phyloP scores from a whole-genome alignment of 1,140 invertebrate species.

The Drosophila busckii region DNA sequence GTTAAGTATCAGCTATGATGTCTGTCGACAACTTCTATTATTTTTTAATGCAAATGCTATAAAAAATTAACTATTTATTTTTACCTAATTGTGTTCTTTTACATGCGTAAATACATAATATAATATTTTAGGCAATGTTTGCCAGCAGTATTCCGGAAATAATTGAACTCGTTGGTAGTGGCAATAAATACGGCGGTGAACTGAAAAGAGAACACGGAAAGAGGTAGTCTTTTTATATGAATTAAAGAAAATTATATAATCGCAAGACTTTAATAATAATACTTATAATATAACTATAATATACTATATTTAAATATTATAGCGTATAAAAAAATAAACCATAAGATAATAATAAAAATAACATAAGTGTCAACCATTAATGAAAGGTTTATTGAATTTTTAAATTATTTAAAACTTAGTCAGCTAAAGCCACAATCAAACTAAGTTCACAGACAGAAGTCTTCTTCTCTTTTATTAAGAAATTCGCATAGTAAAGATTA shows the following conservation, averaged over 20 bases:
- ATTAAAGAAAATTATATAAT: conserved; percentile 41
- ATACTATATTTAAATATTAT: no score
- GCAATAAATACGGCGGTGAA: conserved; percentile 98
- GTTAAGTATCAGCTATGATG: no score
- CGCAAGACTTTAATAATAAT: conserved; percentile 53
- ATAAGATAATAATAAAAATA: no score
- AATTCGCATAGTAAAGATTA: no score
- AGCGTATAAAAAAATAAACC: conserved; percentile 28
- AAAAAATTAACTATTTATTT: conserved; percentile 49
- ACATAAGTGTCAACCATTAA: no score
- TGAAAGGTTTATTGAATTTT: no score
- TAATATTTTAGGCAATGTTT: conserved; percentile 93
- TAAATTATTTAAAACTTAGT: no score
- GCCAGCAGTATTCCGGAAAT: conserved; percentile 99
- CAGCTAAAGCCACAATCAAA: no score
- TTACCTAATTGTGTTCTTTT: conserved; percentile 39
- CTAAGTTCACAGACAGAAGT: no score
- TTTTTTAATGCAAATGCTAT: no score
- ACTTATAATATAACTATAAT: conserved; percentile 43
- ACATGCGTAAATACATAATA: conserved; percentile 56
- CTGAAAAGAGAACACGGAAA: conserved; percentile 98
- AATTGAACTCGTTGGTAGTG: conserved; percentile 98
- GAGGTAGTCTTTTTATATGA: conserved; percentile 85
- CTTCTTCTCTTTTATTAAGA: no score
- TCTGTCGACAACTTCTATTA: no score